A percentile compares a stretch with the other conserved stretches of the same genome.
Conservation (phyloP, 2,113 vertebrate species). For the Drymodes brunneopygia region DNA sequence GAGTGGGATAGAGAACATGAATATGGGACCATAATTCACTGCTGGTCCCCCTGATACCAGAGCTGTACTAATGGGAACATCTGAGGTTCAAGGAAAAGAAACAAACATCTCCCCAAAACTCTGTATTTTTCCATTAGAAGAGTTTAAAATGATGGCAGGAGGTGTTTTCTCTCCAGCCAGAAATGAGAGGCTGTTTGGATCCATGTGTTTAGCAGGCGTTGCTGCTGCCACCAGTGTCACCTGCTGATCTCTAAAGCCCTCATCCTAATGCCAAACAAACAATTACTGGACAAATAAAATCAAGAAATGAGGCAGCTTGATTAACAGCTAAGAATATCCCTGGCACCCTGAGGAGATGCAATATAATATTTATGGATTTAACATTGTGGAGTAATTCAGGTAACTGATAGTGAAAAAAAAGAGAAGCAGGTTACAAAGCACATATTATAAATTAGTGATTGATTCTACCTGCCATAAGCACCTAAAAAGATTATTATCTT, state of each 20-base stretch:
- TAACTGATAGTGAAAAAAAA: slow-evolving; percentile 22
- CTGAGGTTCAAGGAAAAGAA: background rate
- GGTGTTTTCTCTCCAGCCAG: background rate
- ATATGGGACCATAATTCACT: background rate
- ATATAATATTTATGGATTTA: slow-evolving; percentile 42
- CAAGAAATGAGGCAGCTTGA: slow-evolving; percentile 23
- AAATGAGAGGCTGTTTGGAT: background rate
- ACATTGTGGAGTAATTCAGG: slow-evolving; percentile 30
- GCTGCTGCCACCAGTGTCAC: background rate
- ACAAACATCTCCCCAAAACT: fast-evolving
- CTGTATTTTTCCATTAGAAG: background rate
- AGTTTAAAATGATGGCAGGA: background rate
- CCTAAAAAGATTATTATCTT: slow-evolving; percentile 8
- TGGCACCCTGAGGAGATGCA: slow-evolving; percentile 9
- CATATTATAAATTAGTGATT: slow-evolving; percentile 21
- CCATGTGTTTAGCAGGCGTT: background rate
- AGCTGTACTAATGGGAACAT: background rate
- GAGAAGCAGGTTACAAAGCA: slow-evolving; percentile 20
- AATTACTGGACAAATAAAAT: slow-evolving; percentile 40
- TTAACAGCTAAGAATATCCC: slow-evolving; percentile 24
- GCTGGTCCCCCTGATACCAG: background rate
- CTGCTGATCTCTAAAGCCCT: slow-evolving; percentile 1
- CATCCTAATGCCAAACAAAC: slow-evolving; percentile 32
- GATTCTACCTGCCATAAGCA: background rate
- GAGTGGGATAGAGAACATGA: background rate